Conservation (phyloP, 2,113 vertebrate species). For the Podocnemis expansa region DNA sequence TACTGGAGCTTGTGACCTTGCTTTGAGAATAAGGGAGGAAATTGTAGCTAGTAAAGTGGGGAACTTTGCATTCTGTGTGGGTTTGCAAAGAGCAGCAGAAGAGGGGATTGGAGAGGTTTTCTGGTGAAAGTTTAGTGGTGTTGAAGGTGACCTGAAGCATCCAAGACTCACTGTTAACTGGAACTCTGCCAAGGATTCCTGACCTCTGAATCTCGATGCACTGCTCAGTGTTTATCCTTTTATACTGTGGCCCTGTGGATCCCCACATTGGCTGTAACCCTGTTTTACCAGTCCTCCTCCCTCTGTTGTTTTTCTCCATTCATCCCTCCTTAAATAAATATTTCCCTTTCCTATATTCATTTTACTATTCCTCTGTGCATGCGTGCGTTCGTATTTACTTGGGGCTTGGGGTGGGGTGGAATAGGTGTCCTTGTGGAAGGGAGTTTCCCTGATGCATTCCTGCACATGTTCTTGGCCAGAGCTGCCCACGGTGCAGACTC, state of each 20-base stretch:
- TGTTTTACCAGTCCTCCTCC: background rate
- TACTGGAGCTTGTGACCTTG: background rate
- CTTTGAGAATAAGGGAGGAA: background rate
- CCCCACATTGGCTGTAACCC: background rate
- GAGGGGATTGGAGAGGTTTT: background rate
- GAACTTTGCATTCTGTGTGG: background rate
- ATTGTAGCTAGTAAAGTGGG: background rate
- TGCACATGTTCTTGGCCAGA: background rate
- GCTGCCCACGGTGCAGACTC: background rate
- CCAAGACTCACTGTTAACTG: background rate
- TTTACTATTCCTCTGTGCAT: background rate
- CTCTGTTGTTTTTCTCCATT: background rate
- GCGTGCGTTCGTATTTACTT: background rate
- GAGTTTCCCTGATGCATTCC: background rate
- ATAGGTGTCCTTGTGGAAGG: background rate
- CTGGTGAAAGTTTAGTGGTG: background rate
- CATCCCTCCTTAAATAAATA: background rate
- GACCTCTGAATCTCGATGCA: background rate
- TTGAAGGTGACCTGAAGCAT: background rate
- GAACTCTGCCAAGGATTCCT: background rate
- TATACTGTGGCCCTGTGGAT: background rate
- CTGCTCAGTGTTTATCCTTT: background rate
- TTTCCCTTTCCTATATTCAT: background rate
- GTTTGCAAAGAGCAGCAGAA: background rate
- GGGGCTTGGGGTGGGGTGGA: background rate